Conservation (phyloP, 1,140 invertebrate genomes). For the Leptopilina clavipes region DNA sequence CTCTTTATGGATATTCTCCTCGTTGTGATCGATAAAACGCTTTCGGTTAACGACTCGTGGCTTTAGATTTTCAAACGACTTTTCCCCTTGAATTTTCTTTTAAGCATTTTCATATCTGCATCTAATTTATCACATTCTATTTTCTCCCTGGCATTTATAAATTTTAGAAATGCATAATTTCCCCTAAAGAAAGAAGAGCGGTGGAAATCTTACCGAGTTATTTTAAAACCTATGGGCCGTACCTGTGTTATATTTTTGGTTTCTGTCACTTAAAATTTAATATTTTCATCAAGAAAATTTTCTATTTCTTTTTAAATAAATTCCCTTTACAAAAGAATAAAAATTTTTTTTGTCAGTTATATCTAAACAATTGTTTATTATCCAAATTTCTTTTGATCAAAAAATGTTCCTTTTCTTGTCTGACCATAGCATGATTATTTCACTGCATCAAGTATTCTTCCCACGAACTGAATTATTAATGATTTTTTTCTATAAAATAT, state of each 20-base stretch:
- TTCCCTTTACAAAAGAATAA: neutral
- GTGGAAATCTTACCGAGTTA: no score
- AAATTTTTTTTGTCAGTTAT: neutral
- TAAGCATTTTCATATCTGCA: conserved; percentile 21
- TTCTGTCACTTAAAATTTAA: no score
- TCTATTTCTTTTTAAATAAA: no score
- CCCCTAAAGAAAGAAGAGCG: neutral
- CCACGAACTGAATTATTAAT: no score
- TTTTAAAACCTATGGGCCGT: no score
- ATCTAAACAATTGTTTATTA: neutral
- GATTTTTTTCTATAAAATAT: no score
- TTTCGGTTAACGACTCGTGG: conserved; percentile 27
- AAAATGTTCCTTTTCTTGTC: neutral
- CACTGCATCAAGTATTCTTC: neutral
- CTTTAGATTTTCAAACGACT: conserved; percentile 27
- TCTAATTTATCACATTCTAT: neutral
- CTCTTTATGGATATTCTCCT: conserved; percentile 26
- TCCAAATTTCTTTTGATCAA: neutral
- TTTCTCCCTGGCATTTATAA: neutral
- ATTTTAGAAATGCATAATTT: neutral
- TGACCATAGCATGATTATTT: neutral
- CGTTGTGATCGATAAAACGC: conserved; percentile 25
- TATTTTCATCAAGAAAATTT: no score
- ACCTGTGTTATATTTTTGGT: no score
- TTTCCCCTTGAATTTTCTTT: conserved; percentile 12